Conservation (phyloP, 1,140 invertebrate genomes). For the Trichonephila clavata region DNA sequence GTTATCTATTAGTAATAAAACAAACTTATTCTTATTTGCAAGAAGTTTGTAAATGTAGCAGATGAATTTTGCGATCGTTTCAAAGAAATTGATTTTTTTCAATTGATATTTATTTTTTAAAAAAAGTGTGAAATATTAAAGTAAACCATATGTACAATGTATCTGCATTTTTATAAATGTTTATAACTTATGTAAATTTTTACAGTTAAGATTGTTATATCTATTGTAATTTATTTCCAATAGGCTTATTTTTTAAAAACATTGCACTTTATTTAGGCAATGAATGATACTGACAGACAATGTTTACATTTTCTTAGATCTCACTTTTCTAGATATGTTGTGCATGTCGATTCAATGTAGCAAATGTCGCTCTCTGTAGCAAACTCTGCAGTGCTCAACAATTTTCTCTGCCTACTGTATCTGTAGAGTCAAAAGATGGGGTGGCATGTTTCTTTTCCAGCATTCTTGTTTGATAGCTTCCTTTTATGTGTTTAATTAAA, state of each 20-base stretch:
- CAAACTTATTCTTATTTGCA: too few relatives aligned
- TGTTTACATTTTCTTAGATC: slow-evolving; percentile 1
- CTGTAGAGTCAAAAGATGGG: slow-evolving; percentile 68
- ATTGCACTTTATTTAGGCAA: neutral
- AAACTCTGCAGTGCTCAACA: slow-evolving; percentile 68
- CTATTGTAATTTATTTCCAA: neutral
- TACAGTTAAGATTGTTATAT: too few relatives aligned
- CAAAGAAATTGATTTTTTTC: too few relatives aligned
- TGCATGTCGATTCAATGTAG: slow-evolving; percentile 73
- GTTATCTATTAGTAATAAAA: too few relatives aligned
- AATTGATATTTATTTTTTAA: too few relatives aligned
- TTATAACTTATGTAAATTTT: too few relatives aligned
- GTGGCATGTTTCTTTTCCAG: slow-evolving; percentile 57
- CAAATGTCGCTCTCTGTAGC: slow-evolving; percentile 74
- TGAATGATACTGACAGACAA: slow-evolving; percentile 25
- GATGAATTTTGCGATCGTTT: too few relatives aligned
- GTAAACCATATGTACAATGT: too few relatives aligned
- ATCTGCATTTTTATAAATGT: too few relatives aligned
- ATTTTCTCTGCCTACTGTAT: slow-evolving; percentile 68
- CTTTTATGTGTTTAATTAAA: neutral
- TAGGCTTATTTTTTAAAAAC: neutral
- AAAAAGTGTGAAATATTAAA: too few relatives aligned
- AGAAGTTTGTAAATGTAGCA: too few relatives aligned
- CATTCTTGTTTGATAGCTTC: neutral
- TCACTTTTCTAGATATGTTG: slow-evolving; percentile 62